Conservation (phyloP, 53 echinoderm and acorn worm species). For the Hippasteria phrygiana region DNA sequence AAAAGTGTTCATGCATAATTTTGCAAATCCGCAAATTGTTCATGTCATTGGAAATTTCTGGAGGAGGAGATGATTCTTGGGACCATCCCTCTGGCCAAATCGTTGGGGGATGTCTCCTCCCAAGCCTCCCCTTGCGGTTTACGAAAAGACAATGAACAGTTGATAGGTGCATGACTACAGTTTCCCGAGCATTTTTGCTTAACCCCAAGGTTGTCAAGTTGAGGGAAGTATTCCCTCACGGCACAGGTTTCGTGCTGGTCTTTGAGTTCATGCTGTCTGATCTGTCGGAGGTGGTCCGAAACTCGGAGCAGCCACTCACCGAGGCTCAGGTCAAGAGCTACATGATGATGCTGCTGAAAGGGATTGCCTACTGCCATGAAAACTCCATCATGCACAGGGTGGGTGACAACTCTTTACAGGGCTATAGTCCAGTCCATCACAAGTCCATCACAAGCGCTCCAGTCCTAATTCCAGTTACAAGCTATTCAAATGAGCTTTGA, state of each 20-base stretch:
- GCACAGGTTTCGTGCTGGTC: slow-evolving; percentile 92
- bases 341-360: slow-evolving; percentile 98
- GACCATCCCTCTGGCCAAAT: no score
- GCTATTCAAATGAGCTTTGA: no score
- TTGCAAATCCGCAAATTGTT: no score
- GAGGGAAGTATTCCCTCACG: slow-evolving; percentile 94
- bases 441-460: no score
- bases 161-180: neutral
- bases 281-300: slow-evolving; percentile 91
- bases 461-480: no score
- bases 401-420: neutral
- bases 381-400: slow-evolving; percentile 99
- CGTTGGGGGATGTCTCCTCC: no score
- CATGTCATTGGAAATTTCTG: no score
- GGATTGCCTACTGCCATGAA: slow-evolving; percentile 93
- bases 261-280: slow-evolving; percentile 99
- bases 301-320: slow-evolving; percentile 86
- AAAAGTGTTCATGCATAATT: no score
- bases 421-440: no score
- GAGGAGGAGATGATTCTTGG: no score
- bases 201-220: slow-evolving; percentile 98
- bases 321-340: slow-evolving; percentile 98
- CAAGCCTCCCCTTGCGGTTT: no score
- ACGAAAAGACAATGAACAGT: no score
- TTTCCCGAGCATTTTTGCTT: neutral